phyloP scores from a whole-genome alignment of 2,113 vertebrate genomes.

The Pelvicachromis taeniatus region DNA sequence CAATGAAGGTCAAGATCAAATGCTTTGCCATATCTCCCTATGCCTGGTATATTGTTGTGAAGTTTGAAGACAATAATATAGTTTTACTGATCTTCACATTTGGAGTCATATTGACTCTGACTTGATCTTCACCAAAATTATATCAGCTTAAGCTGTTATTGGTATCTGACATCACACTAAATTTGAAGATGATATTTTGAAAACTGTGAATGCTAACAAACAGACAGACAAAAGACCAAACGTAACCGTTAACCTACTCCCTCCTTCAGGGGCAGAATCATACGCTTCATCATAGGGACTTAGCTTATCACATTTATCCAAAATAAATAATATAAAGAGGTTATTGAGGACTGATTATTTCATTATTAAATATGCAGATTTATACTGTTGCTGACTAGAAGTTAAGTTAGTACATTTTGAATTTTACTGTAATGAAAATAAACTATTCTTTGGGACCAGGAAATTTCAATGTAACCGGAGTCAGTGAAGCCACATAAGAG shows the following conservation, averaged over 20 bases:
- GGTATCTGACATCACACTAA: background rate
- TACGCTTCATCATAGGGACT: background rate
- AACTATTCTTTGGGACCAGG: background rate
- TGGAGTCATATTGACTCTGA: background rate
- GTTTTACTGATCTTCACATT: background rate
- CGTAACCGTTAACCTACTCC: background rate
- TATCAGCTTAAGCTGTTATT: background rate
- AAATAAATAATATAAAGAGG: background rate
- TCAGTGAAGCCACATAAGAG: slow-evolving; percentile 13
- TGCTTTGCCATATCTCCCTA: background rate
- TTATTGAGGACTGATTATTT: background rate
- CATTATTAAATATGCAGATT: background rate
- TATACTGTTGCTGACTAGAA: background rate
- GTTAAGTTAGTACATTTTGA: background rate
- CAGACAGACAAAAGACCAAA: background rate
- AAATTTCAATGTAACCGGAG: slow-evolving; percentile 14
- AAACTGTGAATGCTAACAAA: background rate
- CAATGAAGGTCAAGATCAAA: background rate
- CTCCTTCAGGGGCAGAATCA: background rate
- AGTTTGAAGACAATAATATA: background rate
- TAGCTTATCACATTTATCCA: background rate
- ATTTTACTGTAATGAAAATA: slow-evolving; percentile 35
- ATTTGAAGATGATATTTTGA: background rate
- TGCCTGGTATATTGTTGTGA: background rate
- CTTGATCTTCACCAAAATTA: background rate